A percentile compares a stretch with the other conserved stretches of the same genome.
Evolutionary conservation across 2,888 invertebrate genomes (phyloP).

Genomic region (Eupithecia dodoneata): DNA sequence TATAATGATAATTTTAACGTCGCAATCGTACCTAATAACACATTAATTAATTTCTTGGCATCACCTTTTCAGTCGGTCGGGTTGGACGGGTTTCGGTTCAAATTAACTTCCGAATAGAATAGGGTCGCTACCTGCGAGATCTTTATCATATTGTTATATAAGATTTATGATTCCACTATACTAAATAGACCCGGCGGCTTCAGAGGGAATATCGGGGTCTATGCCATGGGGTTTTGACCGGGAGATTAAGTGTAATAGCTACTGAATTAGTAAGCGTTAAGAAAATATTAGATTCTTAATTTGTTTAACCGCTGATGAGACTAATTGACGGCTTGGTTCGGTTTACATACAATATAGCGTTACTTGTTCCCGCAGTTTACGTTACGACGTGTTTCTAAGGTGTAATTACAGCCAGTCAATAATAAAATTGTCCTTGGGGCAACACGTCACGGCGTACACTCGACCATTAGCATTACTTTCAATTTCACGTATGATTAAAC

Average conservation of each 20-base stretch:
- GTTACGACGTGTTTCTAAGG: no score
- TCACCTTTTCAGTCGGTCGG: slow-evolving; percentile 15
- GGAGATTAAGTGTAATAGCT: slow-evolving; percentile 5
- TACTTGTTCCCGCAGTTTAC: no score
- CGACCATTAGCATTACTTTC: no score
- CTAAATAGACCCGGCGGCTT: slow-evolving; percentile 4
- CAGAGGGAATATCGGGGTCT: background rate
- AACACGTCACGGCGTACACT: no score
- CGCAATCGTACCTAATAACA: background rate
- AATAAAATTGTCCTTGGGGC: no score
- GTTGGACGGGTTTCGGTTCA: slow-evolving; percentile 24
- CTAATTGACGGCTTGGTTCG: no score
- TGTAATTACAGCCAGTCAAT: no score
- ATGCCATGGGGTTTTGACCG: slow-evolving; percentile 4
- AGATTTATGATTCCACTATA: slow-evolving; percentile 18
- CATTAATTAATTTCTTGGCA: slow-evolving; percentile 28
- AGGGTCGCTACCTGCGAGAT: slow-evolving; percentile 24
- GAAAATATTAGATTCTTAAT: background rate
- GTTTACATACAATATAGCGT: no score
- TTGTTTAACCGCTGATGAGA: background rate
- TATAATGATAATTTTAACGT: background rate
- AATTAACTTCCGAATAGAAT: slow-evolving; percentile 32
- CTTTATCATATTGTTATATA: slow-evolving; percentile 27
- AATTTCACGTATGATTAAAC: no score
- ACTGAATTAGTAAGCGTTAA: slow-evolving; percentile 2